Evolutionary conservation across 2,888 invertebrate species (phyloP), one percentile per base, ranked within the genome.

Genomic region (Syrphus vitripennis): DNA sequence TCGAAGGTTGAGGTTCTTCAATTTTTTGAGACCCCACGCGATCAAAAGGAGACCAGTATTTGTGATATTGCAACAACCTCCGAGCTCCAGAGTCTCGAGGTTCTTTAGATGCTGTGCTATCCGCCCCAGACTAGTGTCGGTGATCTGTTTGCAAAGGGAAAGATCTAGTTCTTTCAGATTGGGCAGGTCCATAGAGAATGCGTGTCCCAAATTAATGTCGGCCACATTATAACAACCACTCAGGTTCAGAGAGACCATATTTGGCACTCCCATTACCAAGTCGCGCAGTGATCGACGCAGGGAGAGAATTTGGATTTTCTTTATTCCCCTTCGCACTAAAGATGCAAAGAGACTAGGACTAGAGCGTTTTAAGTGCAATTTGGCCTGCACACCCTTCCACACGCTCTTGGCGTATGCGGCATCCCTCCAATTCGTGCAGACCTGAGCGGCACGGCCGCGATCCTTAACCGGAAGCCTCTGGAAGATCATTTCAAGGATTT

Each of bases 201-300:
- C 97, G 89, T 96, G 96, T 50, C 95, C 95, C 83, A 98, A 93
- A 61, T 97, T 97, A 57, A 95, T 93, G 92, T 98, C 98, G 45
- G 97, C 97, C 50, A 98, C 96, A 93, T 97, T 98, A 93, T 97
- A 98, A 92, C 98, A 98, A 42, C 98, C 98, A 90, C 97, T 97
- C 70, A 98, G 94, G 90, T 97, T 98, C 72, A 98, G 94, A 61
- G 97, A 96, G 90, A 97, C 97, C 88, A 98, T 92, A 89, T 97
- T 97, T 19, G 97, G 97, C 74, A 98, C 94, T 34, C 97, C 96
- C 81, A 95, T 95, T 67, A 98, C 95, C 74, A 98, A 96, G 91
- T 98, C 98, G 88, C 97, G 94, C 63, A 98, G 93, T 55, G 97
- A 96, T 87, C 97, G 93, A 84, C 97, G 94, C 84, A 98, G 93